Evolutionary conservation across 2,797 vertebrate species (phyloP).

Genomic region (Ataeniobius toweri): DNA sequence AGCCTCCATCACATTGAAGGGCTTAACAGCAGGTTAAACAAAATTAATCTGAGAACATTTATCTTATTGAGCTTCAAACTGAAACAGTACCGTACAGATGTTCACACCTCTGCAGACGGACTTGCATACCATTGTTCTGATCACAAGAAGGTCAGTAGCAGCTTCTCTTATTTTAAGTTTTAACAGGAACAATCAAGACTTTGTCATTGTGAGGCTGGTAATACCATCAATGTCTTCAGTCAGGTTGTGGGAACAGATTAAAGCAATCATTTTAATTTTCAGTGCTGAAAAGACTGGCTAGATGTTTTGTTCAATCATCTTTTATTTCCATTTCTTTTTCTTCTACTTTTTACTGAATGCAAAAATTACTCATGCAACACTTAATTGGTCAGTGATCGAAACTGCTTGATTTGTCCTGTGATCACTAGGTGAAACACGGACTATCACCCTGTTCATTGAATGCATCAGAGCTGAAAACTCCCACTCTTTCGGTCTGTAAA

Average conservation of each 20-base stretch:
- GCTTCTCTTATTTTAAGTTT: not conserved
- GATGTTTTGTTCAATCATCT: not conserved
- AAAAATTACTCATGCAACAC: not conserved
- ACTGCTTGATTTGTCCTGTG: not conserved
- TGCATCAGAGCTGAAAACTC: not conserved
- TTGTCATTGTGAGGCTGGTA: constrained; percentile 22
- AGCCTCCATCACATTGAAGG: constrained; percentile 12
- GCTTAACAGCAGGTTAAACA: constrained; percentile 27
- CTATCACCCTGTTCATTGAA: not conserved
- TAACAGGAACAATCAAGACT: not conserved
- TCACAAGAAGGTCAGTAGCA: not conserved
- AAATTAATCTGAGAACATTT: constrained; percentile 11
- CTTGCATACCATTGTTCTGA: constrained; percentile 3
- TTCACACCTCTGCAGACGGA: constrained; percentile 22
- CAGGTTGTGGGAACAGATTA: constrained; percentile 7
- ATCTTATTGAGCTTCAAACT: constrained; percentile 13
- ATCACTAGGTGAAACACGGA: not conserved
- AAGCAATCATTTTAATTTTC: not conserved
- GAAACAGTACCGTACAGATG: constrained; percentile 7
- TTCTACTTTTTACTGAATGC: not conserved
- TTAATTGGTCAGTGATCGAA: not conserved
- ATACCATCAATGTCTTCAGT: constrained; percentile 47
- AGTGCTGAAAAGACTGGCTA: not conserved
- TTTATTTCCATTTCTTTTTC: not conserved
- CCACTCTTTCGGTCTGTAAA: not conserved